Evolutionary conservation across 2,797 vertebrate species (phyloP), one percentile per base, ranked within the genome.

Genomic region (Tragelaphus eurycerus): DNA sequence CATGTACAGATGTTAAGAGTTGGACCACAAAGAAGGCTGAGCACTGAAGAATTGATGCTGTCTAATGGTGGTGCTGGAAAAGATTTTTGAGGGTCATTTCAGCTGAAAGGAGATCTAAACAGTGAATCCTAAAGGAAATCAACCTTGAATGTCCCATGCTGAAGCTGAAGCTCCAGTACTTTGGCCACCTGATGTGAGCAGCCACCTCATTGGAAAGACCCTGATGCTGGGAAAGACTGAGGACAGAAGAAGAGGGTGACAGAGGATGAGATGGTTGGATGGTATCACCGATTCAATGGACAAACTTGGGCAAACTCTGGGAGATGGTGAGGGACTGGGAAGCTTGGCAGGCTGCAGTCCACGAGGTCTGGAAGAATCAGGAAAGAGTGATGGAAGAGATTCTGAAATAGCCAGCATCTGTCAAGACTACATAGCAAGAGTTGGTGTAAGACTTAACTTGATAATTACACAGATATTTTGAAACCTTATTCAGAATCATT

Each of bases 401-500:
- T 31, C 76, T 38, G 54, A 76, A 86, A 29, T 15, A 87, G 67
- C 27, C 23, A 57, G 50, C 14, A 48, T 76, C 83, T 31, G 55
- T 46, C 71, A 71, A 93, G 52, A 64, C 83, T 59, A 48, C 17
- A 0, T 21, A 93, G 79, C 27, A 82, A 87, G 57, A 27, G 76
- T 78, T n/a, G 46, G 60, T 82, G 29, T 55, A 86, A 93, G 87
- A n/a, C 95, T 55, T n/a, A 55, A 60, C 86, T 86, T 38, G 85
- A 96, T 96, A 79, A 92, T 95, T 87, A 59, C 85, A 89, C n/a
- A 27, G 34, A 52, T 90, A 85, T 82, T 86, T 86, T 78, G 59
- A 86, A 95, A 90, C 50, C 62, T 67, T 95, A 59, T 62, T 78
- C 48, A 43, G 79, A 97, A 89, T 62, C 78, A 52, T 79, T 95